Evolutionary conservation across 2,888 invertebrate species (phyloP).

Genomic region (Leptinotarsa peninsularis): DNA sequence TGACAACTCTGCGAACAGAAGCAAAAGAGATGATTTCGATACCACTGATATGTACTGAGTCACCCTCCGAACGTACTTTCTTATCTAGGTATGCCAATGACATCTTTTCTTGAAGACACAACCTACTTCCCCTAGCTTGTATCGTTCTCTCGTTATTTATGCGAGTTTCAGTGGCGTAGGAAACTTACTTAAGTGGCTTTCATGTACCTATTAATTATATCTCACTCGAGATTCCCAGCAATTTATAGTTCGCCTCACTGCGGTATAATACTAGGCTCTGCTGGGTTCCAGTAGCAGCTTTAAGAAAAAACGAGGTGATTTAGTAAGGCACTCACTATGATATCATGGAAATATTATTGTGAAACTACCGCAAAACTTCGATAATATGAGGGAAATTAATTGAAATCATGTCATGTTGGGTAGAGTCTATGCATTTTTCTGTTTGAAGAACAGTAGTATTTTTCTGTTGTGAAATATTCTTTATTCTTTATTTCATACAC

Average conservation of each 20-base stretch:
- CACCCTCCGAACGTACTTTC: neutral
- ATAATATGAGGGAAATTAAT: no score
- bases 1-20: neutral
- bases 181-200: conserved; percentile 36
- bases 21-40: neutral
- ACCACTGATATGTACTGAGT: neutral
- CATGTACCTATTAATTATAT: conserved; percentile 39
- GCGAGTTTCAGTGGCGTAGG: conserved; percentile 32
- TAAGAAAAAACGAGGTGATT: neutral
- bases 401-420: no score
- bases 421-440: no score
- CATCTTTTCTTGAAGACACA: neutral
- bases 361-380: no score
- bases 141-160: conserved; percentile 27
- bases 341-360: neutral
- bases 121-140: neutral
- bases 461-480: no score
- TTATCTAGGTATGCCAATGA: neutral
- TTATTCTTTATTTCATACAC: no score
- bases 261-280: conserved; percentile 19
- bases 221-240: conserved; percentile 32
- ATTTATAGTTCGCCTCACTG: conserved; percentile 35
- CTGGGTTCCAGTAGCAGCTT: neutral
- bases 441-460: no score
- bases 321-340: neutral